phyloP scores from a whole-genome alignment of 2,888 invertebrate genomes.

The Amiota mariae region DNA sequence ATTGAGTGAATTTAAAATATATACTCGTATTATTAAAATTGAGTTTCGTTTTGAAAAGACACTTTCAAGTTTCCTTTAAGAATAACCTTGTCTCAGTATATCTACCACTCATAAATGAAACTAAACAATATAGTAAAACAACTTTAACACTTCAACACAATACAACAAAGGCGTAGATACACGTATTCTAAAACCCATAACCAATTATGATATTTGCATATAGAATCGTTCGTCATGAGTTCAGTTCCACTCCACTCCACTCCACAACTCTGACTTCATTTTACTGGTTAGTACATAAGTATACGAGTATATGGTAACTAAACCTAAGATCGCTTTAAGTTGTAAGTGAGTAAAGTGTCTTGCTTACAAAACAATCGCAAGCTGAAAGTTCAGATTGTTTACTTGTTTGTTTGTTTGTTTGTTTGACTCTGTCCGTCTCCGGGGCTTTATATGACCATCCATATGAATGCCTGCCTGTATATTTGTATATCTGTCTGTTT shows the following conservation, averaged over 20 bases:
- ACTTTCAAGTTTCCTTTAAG: not conserved
- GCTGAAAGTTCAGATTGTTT: conserved; percentile 51
- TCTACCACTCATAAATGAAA: not conserved
- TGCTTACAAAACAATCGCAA: conserved; percentile 56
- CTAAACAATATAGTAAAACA: conserved; percentile 2
- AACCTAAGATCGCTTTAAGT: not conserved
- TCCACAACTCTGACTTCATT: not conserved
- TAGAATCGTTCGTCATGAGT: conserved; percentile 1
- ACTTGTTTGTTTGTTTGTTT: conserved; percentile 23
- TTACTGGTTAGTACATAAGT: not conserved
- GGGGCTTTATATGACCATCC: not conserved
- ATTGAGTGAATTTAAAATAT: too few species aligned
- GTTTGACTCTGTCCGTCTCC: conserved; percentile 6
- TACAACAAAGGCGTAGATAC: conserved; percentile 2
- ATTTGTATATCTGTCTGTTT: not conserved
- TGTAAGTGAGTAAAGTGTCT: conserved; percentile 49
- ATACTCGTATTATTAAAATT: too few species aligned
- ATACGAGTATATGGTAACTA: too few species aligned
- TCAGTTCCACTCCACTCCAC: not conserved
- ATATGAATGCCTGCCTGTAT: not conserved
- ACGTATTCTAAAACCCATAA: conserved; percentile 14
- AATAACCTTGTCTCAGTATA: not conserved
- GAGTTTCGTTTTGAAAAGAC: too few species aligned
- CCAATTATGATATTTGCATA: conserved; percentile 28
- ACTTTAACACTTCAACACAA: conserved; percentile 2